phyloP scores from a whole-genome alignment of 1,140 invertebrate genomes.

The Scaptomyza graminum region DNA sequence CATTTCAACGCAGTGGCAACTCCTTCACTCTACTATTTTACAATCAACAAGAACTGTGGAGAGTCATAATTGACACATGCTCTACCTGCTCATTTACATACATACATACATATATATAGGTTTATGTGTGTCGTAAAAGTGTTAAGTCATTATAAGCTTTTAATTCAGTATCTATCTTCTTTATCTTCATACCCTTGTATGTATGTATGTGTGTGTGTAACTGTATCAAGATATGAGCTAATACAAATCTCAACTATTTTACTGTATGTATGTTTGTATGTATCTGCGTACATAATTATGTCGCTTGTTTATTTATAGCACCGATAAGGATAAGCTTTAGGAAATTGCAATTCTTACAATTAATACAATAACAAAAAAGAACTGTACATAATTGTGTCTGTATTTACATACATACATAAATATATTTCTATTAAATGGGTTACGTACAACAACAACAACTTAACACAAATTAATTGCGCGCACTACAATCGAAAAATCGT shows the following conservation, averaged over 20 bases:
- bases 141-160: conserved; percentile 34
- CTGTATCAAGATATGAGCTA: conserved; percentile 22
- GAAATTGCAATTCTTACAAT: conserved; percentile 30
- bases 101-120: conserved; percentile 14
- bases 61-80: conserved; percentile 39
- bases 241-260: conserved; percentile 16
- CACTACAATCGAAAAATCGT: conserved; percentile 47
- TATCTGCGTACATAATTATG: conserved; percentile 19
- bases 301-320: conserved; percentile 37
- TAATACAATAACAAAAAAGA: background rate
- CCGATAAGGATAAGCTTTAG: conserved; percentile 41
- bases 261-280: background rate
- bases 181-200: conserved; percentile 19
- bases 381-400: conserved; percentile 9
- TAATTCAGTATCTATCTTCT: conserved; percentile 14
- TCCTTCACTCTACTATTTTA: conserved; percentile 37
- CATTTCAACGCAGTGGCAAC: conserved; percentile 40
- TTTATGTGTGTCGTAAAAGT: conserved; percentile 19
- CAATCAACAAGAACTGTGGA: conserved; percentile 33
- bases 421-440: conserved; percentile 50
- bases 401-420: conserved; percentile 18
- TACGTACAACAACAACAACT: conserved; percentile 38
- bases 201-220: background rate
- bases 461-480: conserved; percentile 66
- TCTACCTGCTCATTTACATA: conserved; percentile 39